phyloP scores from a whole-genome alignment of 2,113 vertebrate genomes.

The Phyllostomus discolor region DNA sequence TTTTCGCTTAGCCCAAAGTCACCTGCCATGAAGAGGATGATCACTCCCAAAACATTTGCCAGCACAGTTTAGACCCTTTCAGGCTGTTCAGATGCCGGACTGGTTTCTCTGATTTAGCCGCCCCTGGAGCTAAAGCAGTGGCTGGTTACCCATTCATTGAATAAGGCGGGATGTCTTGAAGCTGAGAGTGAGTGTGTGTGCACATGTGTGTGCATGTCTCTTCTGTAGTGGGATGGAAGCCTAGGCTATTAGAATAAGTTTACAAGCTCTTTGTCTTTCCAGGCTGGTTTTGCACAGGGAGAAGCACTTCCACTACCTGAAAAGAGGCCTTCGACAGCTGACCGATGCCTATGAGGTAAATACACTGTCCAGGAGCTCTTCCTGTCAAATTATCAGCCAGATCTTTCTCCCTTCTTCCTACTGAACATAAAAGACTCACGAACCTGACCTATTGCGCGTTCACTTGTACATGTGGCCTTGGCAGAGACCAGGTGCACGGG shows the following conservation, averaged over 20 bases:
- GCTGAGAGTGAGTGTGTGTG: neutral
- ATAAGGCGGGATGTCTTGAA: neutral
- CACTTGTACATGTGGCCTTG: neutral
- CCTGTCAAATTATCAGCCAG: neutral
- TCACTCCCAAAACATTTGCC: neutral
- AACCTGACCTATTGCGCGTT: neutral
- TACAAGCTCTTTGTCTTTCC: conserved; percentile 50
- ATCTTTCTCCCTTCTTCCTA: neutral
- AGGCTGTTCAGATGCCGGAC: neutral
- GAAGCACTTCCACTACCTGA: conserved; percentile 95
- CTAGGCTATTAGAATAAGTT: neutral
- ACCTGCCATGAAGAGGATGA: neutral
- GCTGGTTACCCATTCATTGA: neutral
- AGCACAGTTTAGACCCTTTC: neutral
- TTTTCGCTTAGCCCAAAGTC: neutral
- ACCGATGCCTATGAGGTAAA: conserved; percentile 95
- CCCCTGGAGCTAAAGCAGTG: neutral
- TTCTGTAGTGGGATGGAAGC: neutral
- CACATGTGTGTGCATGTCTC: fast-evolving
- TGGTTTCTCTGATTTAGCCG: neutral
- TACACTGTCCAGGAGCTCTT: neutral
- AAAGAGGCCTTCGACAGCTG: conserved; percentile 94
- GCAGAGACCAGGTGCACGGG: neutral
- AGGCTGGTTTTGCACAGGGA: conserved; percentile 91
- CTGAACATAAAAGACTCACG: neutral